Conservation (phyloP, 2,888 invertebrate genomes). For the Nomada ferruginata region DNA sequence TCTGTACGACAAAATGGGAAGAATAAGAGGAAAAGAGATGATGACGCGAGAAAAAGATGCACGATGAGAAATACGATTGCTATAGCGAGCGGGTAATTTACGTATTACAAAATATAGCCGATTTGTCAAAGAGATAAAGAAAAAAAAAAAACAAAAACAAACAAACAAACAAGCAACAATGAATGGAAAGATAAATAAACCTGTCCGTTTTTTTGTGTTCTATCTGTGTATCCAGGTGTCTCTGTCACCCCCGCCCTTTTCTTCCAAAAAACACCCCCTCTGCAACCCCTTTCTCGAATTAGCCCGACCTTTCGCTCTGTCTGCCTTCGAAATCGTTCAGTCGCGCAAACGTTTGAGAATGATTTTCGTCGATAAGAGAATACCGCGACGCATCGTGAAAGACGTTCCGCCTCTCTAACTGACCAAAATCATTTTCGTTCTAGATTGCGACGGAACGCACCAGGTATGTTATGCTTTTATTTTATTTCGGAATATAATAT, state of each 20-base stretch:
- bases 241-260: slow-evolving; percentile 15
- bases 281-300: slow-evolving; percentile 23
- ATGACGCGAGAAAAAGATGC: slow-evolving; percentile 49
- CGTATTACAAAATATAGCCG: slow-evolving; percentile 62
- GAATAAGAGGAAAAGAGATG: not conserved
- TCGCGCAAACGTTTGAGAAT: no score
- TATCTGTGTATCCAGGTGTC: slow-evolving; percentile 66
- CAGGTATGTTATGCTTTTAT: no score
- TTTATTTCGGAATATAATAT: no score
- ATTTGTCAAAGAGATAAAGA: slow-evolving; percentile 64
- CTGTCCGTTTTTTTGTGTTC: slow-evolving; percentile 77
- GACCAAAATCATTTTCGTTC: no score
- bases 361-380: no score
- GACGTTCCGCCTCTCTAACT: no score
- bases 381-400: no score
- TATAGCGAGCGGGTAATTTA: slow-evolving; percentile 67
- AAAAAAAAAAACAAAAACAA: slow-evolving; percentile 31
- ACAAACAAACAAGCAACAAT: slow-evolving; percentile 52
- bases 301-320: no score
- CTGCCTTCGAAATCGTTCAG: no score
- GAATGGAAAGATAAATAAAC: slow-evolving; percentile 73
- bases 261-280: slow-evolving; percentile 10
- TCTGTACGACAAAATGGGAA: not conserved
- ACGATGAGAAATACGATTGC: slow-evolving; percentile 48
- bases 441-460: no score